These are phyloP conservation scores for Progne subis DNA, from an alignment of 2,113 vertebrate species.

Conservation along the genomic window DNA sequence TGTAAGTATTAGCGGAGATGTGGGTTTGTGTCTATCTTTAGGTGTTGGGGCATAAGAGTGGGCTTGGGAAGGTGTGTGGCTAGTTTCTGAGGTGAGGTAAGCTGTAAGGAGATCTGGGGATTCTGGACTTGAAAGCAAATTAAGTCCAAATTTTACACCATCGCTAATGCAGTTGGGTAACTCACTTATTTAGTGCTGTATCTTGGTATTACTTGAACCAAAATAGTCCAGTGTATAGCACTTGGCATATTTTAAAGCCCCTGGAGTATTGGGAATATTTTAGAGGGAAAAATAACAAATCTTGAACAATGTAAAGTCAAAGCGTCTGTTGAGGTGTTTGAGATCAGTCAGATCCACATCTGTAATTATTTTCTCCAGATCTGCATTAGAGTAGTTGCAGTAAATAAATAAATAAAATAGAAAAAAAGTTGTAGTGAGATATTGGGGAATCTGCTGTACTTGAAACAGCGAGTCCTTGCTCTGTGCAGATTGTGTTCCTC, in stretches of 20 bases:
- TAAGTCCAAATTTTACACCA: background rate
- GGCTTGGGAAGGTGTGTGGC: background rate
- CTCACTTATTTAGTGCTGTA: background rate
- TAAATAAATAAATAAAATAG: background rate
- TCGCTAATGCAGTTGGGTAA: background rate
- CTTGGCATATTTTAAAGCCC: background rate
- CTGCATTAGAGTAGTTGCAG: background rate
- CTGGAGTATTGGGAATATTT: background rate
- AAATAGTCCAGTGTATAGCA: background rate
- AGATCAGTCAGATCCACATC: background rate
- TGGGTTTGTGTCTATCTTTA: background rate
- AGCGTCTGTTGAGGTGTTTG: background rate
- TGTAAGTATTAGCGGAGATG: constrained; percentile 82
- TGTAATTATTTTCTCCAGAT: background rate
- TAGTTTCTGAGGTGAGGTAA: background rate
- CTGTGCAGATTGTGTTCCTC: background rate
- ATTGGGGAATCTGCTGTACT: background rate
- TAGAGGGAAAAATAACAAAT: background rate
- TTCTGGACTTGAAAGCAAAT: background rate
- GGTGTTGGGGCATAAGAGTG: background rate
- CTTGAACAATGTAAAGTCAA: background rate
- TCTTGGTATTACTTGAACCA: background rate
- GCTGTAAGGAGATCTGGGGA: background rate
- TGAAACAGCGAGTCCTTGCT: background rate
- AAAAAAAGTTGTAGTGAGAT: background rate